Base-by-base conservation (phyloP, 2,888 invertebrate species). In the Drosophila recens region DNA sequence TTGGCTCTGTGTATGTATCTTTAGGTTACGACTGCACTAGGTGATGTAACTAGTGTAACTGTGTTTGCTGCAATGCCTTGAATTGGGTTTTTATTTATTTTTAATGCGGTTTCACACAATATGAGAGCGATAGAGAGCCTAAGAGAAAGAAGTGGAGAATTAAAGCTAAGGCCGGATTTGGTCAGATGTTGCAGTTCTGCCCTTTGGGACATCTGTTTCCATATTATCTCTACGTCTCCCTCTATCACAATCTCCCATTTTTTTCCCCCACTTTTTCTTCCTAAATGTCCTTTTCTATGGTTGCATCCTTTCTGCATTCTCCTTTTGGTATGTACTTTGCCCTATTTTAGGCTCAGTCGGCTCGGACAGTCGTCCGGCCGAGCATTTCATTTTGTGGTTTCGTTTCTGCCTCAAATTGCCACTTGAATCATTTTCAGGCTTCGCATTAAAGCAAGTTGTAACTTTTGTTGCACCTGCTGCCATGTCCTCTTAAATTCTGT, bases 61-160 rank as follows among this genome's bases (percentile, higher is more conserved):
- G 46, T 36, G 4, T 51, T 51, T 53, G 48, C 30, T 48, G 61
- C 36, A 42, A 20, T 45, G 61, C 54, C 70, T 56, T 53, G 59
- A 67, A 74, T 67, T 61, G 52, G 59, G 43, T 46, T 66, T 71
- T 61, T 75, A 70, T 71, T 67, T 63, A 63, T 63, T 67, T 71
- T 54, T 53, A 66, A 71, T 66, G 64, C 59, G 15, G 30, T 38
- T 30, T n/a, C 38, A 43, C 48, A 65, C 42, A 45, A 52, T 23
- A 23, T 34, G 11, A 40, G 1, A 20, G 17, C 17, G n/a, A 59
- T 13, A 48, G 15, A 10, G 13, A 1, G 53, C 10, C 11, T 17
- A 4, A 38, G 2, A 13, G 15, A 42, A 1, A 46, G 36, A 34
- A 11, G 23, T 3, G 4, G 48, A 30, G 4, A 46, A 8, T 30